Conservation (phyloP, 1,140 invertebrate species). For the Agrypnia vestita region DNA sequence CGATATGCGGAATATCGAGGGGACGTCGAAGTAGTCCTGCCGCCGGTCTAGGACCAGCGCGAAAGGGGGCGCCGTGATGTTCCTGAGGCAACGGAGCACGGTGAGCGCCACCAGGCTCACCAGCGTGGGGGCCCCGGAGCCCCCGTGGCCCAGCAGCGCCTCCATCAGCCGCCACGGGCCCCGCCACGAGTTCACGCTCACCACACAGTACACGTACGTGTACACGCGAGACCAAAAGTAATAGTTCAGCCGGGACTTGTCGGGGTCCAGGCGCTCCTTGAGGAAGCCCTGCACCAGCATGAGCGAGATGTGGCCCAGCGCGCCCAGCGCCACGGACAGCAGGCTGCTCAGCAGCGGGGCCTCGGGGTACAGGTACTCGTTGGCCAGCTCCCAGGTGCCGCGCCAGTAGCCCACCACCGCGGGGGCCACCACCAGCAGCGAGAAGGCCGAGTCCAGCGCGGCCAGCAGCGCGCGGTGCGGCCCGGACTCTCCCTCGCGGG, state of each 20-base stretch:
- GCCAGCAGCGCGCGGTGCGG: constrained; percentile 77
- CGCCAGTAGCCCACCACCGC: constrained; percentile 90
- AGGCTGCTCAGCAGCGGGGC: constrained; percentile 75
- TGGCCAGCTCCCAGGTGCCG: constrained; percentile 87
- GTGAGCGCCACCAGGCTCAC: constrained; percentile 78
- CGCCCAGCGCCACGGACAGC: constrained; percentile 80
- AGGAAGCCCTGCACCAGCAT: constrained; percentile 79
- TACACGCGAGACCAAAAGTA: constrained; percentile 83
- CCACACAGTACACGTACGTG: constrained; percentile 82
- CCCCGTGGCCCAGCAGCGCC: constrained; percentile 77
- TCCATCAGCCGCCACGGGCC: constrained; percentile 86
- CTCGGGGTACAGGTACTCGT: constrained; percentile 79
- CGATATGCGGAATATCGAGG: constrained; percentile 85
- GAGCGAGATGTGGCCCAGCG: constrained; percentile 79
- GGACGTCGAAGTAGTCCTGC: constrained; percentile 85
- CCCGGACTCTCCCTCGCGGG: constrained; percentile 69
- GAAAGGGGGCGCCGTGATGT: constrained; percentile 87
- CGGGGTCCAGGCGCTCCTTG: constrained; percentile 76
- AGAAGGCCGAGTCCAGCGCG: constrained; percentile 81
- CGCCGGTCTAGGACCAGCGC: constrained; percentile 82
- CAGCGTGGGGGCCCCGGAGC: constrained; percentile 76
- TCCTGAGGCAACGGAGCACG: constrained; percentile 80
- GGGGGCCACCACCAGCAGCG: constrained; percentile 82
- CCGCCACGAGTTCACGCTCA: constrained; percentile 89
- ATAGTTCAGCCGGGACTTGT: constrained; percentile 79